Conservation (phyloP, 2,888 invertebrate genomes). For the Drosophila anomalata region DNA sequence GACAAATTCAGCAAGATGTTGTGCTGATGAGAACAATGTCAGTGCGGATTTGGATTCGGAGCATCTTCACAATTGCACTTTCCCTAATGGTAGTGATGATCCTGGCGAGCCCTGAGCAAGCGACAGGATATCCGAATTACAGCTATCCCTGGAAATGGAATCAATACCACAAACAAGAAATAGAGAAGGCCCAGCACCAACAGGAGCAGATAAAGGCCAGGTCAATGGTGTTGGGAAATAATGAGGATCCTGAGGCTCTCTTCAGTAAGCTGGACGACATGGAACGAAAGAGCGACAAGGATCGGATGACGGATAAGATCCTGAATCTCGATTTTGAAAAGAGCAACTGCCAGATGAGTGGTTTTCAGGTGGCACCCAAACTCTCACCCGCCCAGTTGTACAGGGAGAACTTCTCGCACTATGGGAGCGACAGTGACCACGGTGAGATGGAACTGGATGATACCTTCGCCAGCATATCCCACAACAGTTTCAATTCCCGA, state of each 20-base stretch:
- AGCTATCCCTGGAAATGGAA: background rate
- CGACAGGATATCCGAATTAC: background rate
- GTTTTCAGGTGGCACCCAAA: background rate
- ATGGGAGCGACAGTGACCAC: constrained; percentile 20
- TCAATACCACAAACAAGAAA: background rate
- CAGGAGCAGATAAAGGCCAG: background rate
- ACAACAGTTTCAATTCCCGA: background rate
- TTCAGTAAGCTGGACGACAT: constrained; percentile 13
- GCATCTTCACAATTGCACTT: constrained; percentile 24
- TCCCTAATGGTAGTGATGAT: constrained; percentile 38
- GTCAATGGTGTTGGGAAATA: background rate
- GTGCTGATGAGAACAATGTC: constrained; percentile 58
- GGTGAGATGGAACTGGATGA: background rate
- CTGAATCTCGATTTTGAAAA: background rate
- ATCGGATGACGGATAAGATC: background rate
- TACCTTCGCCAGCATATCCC: background rate
- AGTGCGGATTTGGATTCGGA: constrained; percentile 36
- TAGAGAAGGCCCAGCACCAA: background rate
- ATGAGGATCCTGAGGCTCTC: background rate
- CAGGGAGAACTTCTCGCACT: constrained; percentile 6
- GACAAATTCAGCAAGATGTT: constrained; percentile 23
- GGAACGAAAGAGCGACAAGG: background rate
- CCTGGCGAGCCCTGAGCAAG: constrained; percentile 18
- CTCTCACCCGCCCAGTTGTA: constrained; percentile 34
- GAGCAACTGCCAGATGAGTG: background rate